A percentile compares a stretch with the other conserved stretches of the same genome.
phyloP scores from a whole-genome alignment of 2,888 invertebrate genomes.

The Gonocerus acuteangulatus region DNA sequence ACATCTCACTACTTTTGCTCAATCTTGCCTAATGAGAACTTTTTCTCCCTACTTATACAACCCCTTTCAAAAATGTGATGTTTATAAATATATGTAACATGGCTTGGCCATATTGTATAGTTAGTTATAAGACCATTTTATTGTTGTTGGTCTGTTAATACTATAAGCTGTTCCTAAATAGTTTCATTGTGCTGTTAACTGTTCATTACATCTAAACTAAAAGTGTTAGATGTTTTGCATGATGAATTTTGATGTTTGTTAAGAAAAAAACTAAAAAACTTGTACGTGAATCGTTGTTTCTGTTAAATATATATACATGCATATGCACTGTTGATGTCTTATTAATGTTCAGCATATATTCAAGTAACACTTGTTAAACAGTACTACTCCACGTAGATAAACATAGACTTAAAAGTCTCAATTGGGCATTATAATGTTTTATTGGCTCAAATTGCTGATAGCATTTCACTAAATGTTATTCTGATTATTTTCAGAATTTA shows the following conservation, averaged over 20 bases:
- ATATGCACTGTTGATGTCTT: not conserved
- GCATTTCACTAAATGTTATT: not conserved
- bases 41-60: not conserved
- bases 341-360: not conserved
- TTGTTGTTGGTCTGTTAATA: not conserved
- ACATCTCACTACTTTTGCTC: slow-evolving; percentile 10
- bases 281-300: not conserved
- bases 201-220: not conserved
- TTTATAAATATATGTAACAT: not conserved
- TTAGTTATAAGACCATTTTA: not conserved
- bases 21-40: slow-evolving; percentile 19
- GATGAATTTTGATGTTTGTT: not conserved
- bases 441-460: not conserved
- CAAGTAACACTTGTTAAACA: no score
- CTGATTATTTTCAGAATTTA: no score
- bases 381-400: no score
- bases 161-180: not conserved
- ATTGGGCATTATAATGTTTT: not conserved
- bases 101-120: not conserved
- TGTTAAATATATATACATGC: not conserved
- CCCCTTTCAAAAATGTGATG: not conserved
- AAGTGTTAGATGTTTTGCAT: not conserved
- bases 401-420: not conserved
- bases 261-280: not conserved
- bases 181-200: slow-evolving; percentile 2